These are phyloP conservation scores for Bruchidius siliquastri DNA, from an alignment of 2,888 invertebrate species.

Conservation along the genomic window DNA sequence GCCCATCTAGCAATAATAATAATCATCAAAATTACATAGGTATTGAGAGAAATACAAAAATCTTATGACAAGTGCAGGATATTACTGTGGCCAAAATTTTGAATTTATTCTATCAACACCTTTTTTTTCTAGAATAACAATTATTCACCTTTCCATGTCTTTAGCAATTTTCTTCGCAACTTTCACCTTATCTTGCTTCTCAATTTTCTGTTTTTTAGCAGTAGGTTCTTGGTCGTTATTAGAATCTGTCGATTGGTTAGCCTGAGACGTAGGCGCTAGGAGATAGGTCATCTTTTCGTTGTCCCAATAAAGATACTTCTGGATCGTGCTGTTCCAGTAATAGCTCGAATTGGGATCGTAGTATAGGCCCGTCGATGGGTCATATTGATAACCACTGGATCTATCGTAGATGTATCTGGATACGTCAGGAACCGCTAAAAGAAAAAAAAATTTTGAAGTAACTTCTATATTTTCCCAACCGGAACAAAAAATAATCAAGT, in stretches of 20 bases:
- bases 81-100: too few species aligned
- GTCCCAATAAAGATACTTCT: conserved; percentile 96
- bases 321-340: conserved; percentile 88
- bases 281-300: conserved; percentile 62
- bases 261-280: conserved; percentile 47
- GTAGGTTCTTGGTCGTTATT: conserved; percentile 38
- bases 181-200: conserved; percentile 90
- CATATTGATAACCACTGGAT: conserved; percentile 93
- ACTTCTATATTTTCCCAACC: too few species aligned
- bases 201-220: conserved; percentile 65
- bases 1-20: conserved; percentile 68
- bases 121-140: too few species aligned
- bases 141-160: conserved; percentile 64
- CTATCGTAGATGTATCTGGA: conserved; percentile 91
- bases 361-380: conserved; percentile 86
- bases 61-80: too few species aligned
- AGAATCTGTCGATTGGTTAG: conserved; percentile 17
- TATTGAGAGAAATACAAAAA: too few species aligned
- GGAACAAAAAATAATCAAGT: too few species aligned
- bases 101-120: too few species aligned
- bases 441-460: conserved; percentile 5
- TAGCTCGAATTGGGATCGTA: conserved; percentile 95
- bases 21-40: too few species aligned
- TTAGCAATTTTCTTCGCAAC: conserved; percentile 97
- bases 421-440: conserved; percentile 74